Evolutionary conservation across 2,888 invertebrate species (phyloP).

Genomic region (Trachelus troglodyta): DNA sequence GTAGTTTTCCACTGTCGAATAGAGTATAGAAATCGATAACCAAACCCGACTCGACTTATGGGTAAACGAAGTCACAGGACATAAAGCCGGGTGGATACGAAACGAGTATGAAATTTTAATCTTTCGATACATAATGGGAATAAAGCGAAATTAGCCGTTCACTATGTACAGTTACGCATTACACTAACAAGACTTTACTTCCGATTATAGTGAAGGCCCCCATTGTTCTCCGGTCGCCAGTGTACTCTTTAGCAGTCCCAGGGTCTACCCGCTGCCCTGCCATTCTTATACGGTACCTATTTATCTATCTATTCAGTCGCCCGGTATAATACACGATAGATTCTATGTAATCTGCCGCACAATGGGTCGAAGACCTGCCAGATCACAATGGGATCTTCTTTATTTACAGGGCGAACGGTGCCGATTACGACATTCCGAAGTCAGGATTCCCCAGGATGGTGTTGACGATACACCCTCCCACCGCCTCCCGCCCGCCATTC

Average conservation of each 20-base stretch:
- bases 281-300: constrained; percentile 50
- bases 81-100: background rate
- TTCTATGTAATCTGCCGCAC: constrained; percentile 51
- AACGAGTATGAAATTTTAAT: constrained; percentile 25
- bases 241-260: constrained; percentile 44
- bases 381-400: constrained; percentile 21
- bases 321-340: constrained; percentile 55
- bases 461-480: background rate
- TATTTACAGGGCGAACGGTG: constrained; percentile 24
- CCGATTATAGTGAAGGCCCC: constrained; percentile 54
- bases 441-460: background rate
- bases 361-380: constrained; percentile 25
- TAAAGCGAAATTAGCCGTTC: constrained; percentile 56
- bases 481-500: too few species aligned
- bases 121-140: constrained; percentile 41
- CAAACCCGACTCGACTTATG: background rate
- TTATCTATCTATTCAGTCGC: constrained; percentile 57
- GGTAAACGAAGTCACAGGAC: background rate
- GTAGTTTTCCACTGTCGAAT: background rate
- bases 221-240: constrained; percentile 52
- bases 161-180: constrained; percentile 60
- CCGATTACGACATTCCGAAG: constrained; percentile 24
- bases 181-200: constrained; percentile 62
- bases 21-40: background rate
- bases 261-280: constrained; percentile 22